Conservation (phyloP, 1,140 invertebrate species). For the Drosophila ananassae region DNA sequence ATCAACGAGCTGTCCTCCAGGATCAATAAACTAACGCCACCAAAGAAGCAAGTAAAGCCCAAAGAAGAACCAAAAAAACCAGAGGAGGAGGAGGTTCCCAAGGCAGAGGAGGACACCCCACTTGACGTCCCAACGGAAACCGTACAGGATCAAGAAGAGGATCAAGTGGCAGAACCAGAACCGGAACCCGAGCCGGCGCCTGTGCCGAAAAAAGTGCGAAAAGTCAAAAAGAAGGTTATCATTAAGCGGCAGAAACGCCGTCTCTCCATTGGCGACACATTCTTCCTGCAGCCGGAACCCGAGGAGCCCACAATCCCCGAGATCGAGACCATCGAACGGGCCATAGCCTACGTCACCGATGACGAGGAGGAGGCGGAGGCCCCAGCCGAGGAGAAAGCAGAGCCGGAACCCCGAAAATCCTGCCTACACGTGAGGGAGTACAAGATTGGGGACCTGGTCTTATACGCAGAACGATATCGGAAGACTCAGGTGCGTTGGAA, state of each 20-base stretch:
- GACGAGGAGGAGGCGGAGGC: conserved; percentile 48
- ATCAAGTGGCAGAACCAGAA: conserved; percentile 10
- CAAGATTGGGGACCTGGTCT: conserved; percentile 73
- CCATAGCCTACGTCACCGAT: conserved; percentile 75
- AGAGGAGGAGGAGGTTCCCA: conserved; percentile 3
- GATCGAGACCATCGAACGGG: conserved; percentile 75
- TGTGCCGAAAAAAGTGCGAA: conserved; percentile 65
- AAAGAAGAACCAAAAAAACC: conserved; percentile 19
- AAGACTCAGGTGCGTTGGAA: conserved; percentile 82
- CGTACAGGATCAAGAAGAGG: not conserved
- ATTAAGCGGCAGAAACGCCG: conserved; percentile 75
- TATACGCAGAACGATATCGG: conserved; percentile 75
- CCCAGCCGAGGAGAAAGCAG: conserved; percentile 29
- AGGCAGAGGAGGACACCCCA: not conserved
- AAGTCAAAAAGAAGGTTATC: conserved; percentile 80
- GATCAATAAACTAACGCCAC: conserved; percentile 62
- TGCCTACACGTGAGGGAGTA: conserved; percentile 74
- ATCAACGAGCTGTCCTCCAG: conserved; percentile 54
- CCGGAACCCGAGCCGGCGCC: conserved; percentile 30
- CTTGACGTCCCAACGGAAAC: not conserved
- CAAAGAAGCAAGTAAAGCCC: conserved; percentile 60
- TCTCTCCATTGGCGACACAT: conserved; percentile 74
- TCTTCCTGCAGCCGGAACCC: conserved; percentile 62
- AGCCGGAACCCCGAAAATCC: conserved; percentile 63
- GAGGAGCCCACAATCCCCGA: conserved; percentile 66